These are phyloP conservation scores for Hydrophis major DNA, from an alignment of 2,797 vertebrate species.

Conservation along the genomic window DNA sequence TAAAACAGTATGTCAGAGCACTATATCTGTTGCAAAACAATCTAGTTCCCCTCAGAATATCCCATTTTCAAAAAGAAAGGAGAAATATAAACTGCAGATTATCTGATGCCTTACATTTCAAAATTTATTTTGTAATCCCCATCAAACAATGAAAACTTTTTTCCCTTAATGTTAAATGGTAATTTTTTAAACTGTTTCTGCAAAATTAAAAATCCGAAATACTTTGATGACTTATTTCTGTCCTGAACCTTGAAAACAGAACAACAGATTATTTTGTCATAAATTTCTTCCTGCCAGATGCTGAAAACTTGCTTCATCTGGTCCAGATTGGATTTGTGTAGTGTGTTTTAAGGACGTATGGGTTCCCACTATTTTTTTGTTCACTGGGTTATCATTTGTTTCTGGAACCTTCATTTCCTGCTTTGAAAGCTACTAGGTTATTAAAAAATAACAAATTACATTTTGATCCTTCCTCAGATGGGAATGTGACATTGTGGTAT, in stretches of 20 bases:
- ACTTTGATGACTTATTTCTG: slow-evolving; percentile 30
- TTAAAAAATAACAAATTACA: not conserved
- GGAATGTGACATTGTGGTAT: not conserved
- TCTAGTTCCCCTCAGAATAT: not conserved
- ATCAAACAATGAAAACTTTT: slow-evolving; percentile 41
- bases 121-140: slow-evolving; percentile 55
- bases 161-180: slow-evolving; percentile 64
- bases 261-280: slow-evolving; percentile 14
- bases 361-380: not conserved
- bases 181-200: slow-evolving; percentile 36
- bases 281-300: not conserved
- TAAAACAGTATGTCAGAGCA: not conserved
- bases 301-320: not conserved
- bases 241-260: slow-evolving; percentile 40
- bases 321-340: not conserved
- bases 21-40: not conserved
- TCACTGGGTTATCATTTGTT: not conserved
- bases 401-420: not conserved
- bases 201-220: slow-evolving; percentile 36
- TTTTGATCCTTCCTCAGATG: not conserved
- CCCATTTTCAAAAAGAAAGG: not conserved
- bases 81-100: slow-evolving; percentile 14
- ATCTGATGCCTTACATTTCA: slow-evolving; percentile 54
- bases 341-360: not conserved
- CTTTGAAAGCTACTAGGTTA: not conserved